phyloP scores from a whole-genome alignment of 2,888 invertebrate species.

The Cancer borealis region DNA sequence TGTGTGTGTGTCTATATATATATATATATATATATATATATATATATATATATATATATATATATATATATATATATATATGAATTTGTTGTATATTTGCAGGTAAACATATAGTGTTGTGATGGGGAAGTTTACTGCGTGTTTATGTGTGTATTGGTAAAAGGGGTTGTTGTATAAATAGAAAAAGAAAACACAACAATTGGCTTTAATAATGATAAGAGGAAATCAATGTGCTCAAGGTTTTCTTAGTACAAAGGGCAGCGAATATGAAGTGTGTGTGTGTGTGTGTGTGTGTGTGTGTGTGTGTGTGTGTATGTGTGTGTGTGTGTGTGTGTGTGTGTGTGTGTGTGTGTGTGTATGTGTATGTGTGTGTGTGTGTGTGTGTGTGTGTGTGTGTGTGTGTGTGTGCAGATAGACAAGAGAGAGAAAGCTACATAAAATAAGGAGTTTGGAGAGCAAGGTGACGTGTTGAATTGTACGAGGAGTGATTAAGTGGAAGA shows the following conservation, averaged over 20 bases:
- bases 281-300: constrained; percentile 12
- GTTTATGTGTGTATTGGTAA: too few relatives aligned
- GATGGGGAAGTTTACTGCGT: too few relatives aligned
- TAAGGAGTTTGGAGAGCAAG: neutral
- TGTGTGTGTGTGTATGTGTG: constrained; percentile 36
- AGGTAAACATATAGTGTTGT: too few relatives aligned
- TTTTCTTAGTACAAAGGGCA: neutral
- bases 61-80: too few relatives aligned
- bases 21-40: too few relatives aligned
- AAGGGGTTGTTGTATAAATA: neutral
- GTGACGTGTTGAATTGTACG: neutral
- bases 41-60: too few relatives aligned
- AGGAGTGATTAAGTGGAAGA: neutral
- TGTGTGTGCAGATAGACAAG: neutral
- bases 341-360: neutral
- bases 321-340: constrained; percentile 9
- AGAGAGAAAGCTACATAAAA: neutral
- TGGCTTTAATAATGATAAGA: neutral
- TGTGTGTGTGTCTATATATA: too few relatives aligned
- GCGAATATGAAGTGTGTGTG: neutral
- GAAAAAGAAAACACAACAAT: neutral
- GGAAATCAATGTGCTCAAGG: neutral
- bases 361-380: too few relatives aligned
- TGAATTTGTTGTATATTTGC: too few relatives aligned
- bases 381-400: neutral